Evolutionary conservation across 2,113 vertebrate genomes (phyloP), one percentile per base, ranked within the genome.

Genomic region (Gymnarchus niloticus): DNA sequence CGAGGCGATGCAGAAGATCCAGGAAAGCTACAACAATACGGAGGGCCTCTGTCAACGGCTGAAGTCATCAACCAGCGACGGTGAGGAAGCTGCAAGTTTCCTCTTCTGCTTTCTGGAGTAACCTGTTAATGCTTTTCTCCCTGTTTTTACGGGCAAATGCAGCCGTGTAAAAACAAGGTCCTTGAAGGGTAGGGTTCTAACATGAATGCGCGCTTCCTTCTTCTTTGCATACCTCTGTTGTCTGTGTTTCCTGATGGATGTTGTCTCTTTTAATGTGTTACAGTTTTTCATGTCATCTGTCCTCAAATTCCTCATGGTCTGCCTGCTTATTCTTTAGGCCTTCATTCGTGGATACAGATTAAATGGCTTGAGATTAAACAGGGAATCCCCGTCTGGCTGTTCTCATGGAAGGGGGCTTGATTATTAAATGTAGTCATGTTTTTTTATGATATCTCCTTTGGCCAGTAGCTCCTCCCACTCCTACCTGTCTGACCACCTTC

Each of bases 1-100:
- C 0, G 97, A 98, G 23, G 96, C 96, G 0, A 87, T 97, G 91
- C 95, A 96, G 91, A 97, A 97, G 92, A 92, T 97, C 86, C 94
- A 97, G 90, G 96, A 96, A 10, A 92, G 91, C 89, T 97, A 95
- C 0, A 94, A 94, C 48, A 95, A 95, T 52, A 94, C 95, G 86
- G 90, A 94, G 0, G 96, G 95, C 23, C 95, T 98, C 89, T 97
- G 97, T 88, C 94, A 95, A 87, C 94, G 96, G 92, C 94, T 98
- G 90, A 95, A 94, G 92, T 96, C 96, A 89, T 96, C 91, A 12
- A 93, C 94, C 87, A 95, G 91, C 1, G 95, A 97, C 8, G 97
- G 97, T 97, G 92, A 94, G 94, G 54, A 9, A 84, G 19, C 54
- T 49, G 25, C 14, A 14, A 9, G 44, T 25, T 56, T 33, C 52